Conservation (phyloP, 2,113 vertebrate species). For the Oostethus manadensis region DNA sequence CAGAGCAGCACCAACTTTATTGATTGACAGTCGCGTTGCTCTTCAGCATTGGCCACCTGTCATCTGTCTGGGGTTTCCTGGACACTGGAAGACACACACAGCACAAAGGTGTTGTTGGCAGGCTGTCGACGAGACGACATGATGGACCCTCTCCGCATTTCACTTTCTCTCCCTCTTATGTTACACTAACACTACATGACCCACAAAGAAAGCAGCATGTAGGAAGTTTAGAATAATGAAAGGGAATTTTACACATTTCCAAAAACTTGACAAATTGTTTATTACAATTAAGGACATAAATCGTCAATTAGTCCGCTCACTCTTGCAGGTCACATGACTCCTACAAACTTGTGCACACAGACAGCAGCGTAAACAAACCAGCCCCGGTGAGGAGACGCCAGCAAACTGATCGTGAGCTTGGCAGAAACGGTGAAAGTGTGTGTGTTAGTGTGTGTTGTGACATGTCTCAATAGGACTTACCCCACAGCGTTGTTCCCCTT, state of each 20-base stretch:
- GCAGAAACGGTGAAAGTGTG: too few relatives aligned
- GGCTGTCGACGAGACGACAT: slow-evolving; percentile 20
- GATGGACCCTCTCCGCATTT: neutral
- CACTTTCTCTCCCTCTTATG: too few relatives aligned
- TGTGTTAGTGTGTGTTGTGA: too few relatives aligned
- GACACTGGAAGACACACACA: slow-evolving; percentile 49
- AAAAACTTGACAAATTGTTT: too few relatives aligned
- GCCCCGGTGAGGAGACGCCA: neutral
- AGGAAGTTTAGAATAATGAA: too few relatives aligned
- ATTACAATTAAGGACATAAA: too few relatives aligned
- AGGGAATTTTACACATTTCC: too few relatives aligned
- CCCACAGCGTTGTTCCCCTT: slow-evolving; percentile 9
- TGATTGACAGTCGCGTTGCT: slow-evolving; percentile 50
- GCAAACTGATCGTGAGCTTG: neutral
- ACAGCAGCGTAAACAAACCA: too few relatives aligned
- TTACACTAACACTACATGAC: neutral
- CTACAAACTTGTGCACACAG: too few relatives aligned
- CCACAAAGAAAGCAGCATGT: too few relatives aligned
- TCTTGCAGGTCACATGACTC: too few relatives aligned
- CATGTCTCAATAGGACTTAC: neutral
- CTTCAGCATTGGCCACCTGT: slow-evolving; percentile 56
- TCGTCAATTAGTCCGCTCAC: too few relatives aligned
- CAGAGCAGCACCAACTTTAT: slow-evolving; percentile 56
- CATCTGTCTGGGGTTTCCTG: slow-evolving; percentile 52
- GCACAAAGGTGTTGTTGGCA: slow-evolving; percentile 28